Percentiles rank a stretch among this genome's conserved stretches.
Conservation (phyloP, 2,888 invertebrate species). For the Minunthozetes semirufus region DNA sequence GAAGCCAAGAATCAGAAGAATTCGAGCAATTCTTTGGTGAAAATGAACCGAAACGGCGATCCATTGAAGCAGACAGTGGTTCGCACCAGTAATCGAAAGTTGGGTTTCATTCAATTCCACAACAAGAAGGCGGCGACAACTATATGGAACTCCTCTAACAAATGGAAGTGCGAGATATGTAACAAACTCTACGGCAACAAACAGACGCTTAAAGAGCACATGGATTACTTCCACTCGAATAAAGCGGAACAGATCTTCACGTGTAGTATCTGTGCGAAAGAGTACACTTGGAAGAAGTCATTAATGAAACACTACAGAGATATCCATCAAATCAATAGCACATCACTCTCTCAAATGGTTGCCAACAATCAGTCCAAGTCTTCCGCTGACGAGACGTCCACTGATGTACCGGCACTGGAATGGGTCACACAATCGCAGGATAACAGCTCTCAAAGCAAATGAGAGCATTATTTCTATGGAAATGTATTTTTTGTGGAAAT, state of each 20-base stretch:
- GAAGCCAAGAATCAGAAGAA: conserved; percentile 8
- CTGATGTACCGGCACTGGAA: neutral
- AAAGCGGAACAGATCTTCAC: conserved; percentile 35
- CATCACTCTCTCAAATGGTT: conserved; percentile 8
- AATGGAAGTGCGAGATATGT: conserved; percentile 37
- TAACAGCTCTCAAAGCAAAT: conserved; percentile 15
- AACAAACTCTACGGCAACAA: conserved; percentile 36
- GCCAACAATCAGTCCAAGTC: neutral
- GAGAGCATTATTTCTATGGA: neutral
- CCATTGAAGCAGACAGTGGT: neutral
- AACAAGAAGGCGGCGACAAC: neutral
- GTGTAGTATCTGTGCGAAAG: conserved; percentile 33
- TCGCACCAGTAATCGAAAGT: conserved; percentile 13
- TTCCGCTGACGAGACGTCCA: neutral
- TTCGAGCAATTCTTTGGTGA: neutral
- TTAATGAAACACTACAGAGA: conserved; percentile 36
- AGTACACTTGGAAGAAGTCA: conserved; percentile 36
- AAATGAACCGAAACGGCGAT: conserved; percentile 16
- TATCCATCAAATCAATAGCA: conserved; percentile 33
- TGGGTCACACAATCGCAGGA: conserved; percentile 17
- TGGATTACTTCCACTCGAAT: conserved; percentile 36
- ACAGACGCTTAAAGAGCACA: conserved; percentile 36
- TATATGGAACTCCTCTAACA: conserved; percentile 24
- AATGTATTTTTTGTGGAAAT: no score
- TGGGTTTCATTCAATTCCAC: neutral